Base-by-base conservation (phyloP, 2,113 vertebrate species). In the Notarius lentiginosus region DNA sequence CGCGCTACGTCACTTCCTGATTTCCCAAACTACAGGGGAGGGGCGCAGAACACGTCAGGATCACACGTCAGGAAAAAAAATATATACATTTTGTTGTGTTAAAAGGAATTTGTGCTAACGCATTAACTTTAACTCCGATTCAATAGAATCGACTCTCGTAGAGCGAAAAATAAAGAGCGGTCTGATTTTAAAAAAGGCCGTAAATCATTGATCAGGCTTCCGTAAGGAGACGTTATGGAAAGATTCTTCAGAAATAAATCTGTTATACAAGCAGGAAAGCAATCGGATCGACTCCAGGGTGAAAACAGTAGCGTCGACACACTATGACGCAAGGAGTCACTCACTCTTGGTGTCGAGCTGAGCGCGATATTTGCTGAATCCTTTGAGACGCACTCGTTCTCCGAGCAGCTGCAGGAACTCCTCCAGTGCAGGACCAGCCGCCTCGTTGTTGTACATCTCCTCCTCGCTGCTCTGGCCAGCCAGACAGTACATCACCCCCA, bases 401-500 rank as follows among this genome's bases (percentile, higher is more conserved):
- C 98, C 98, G 89, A 99, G 89, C 49, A 99, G 95, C 94, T 99
- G 97, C 77, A 99, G 97, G 93, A 99, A 99, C 85, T 99, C 98
- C 90, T 99, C 98, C 83, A 99, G 96, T 15, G 97, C 98, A 0
- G 96, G 96, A 58, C 98, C 97, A 0, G 98, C 97, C 2, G 96
- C 94, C 86, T 99, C 98, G 20, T 99, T 99, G 90, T 99, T 99
- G 92, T 99, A 99, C 97, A 99, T 99, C 92, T 99, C 98, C 86
- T 99, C 98, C 92, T 99, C 98, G 0, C 97, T 97, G 94, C 98
- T 99, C 92, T 99, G 98, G 79, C 97, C 98, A 0, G 97, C 95
- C 95, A 96, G 97, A 93, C 98, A 99, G 95, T 99, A 99, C 98
- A 99, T 99, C 93, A 99, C 96, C 90, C 98, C 98, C 72, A 99